A percentile compares a stretch with the other conserved stretches of the same genome.
Evolutionary conservation across 2,797 vertebrate genomes (phyloP).

Genomic region (Benthosema pterotum): DNA sequence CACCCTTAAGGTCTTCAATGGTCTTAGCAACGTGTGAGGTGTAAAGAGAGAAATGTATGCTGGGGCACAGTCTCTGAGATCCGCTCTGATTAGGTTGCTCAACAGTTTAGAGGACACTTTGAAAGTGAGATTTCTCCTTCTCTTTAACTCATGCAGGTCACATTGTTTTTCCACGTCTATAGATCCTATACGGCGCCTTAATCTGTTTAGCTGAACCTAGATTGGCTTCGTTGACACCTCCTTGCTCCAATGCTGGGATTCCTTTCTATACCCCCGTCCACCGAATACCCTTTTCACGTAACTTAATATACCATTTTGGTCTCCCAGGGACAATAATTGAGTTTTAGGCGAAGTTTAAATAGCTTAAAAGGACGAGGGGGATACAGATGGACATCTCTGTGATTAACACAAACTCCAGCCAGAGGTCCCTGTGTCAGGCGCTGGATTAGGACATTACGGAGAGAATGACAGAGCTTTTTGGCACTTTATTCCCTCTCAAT

Average conservation of each 20-base stretch:
- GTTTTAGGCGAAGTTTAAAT: slow-evolving; percentile 99
- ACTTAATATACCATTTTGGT: slow-evolving; percentile 98
- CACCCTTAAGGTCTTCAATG: slow-evolving; percentile 32
- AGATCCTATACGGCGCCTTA: slow-evolving; percentile 84
- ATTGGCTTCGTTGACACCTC: slow-evolving; percentile 90
- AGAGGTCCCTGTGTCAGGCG: slow-evolving; percentile 95
- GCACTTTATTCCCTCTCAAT: slow-evolving; percentile 99
- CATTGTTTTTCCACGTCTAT: slow-evolving; percentile 83
- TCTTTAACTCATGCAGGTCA: slow-evolving; percentile 85
- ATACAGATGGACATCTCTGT: slow-evolving; percentile 98
- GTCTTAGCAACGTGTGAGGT: slow-evolving; percentile 62
- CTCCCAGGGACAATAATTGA: slow-evolving; percentile 99
- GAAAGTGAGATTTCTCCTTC: slow-evolving; percentile 85
- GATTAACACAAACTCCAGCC: slow-evolving; percentile 96
- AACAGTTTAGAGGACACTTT: slow-evolving; percentile 87
- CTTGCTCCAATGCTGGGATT: slow-evolving; percentile 90
- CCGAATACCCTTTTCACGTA: slow-evolving; percentile 92
- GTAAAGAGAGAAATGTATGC: slow-evolving; percentile 81
- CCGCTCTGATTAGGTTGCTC: slow-evolving; percentile 84
- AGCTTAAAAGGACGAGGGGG: slow-evolving; percentile 92
- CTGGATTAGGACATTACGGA: slow-evolving; percentile 99
- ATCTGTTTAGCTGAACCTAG: slow-evolving; percentile 98
- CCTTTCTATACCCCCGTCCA: slow-evolving; percentile 72
- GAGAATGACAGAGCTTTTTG: slow-evolving; percentile 99
- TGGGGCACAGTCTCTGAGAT: slow-evolving; percentile 78